Evolutionary conservation across 2,797 vertebrate genomes (phyloP).

Genomic region (Argyrosomus regius): DNA sequence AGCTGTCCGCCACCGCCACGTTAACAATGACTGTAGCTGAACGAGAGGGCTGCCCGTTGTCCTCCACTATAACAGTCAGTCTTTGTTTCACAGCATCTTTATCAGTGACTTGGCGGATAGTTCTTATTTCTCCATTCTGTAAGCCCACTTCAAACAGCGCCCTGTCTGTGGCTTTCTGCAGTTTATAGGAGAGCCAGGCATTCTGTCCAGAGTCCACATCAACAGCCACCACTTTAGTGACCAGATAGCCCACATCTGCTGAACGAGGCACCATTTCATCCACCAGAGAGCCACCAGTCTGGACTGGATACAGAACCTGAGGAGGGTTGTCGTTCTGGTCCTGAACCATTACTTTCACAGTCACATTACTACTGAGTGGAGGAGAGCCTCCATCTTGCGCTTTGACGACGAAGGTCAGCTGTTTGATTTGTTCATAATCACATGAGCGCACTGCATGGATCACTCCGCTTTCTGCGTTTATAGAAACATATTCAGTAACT

Average conservation of each 20-base stretch:
- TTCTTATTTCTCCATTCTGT: conserved; percentile 88
- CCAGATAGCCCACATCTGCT: conserved; percentile 88
- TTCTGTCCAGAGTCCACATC: conserved; percentile 88
- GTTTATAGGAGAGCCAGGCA: conserved; percentile 87
- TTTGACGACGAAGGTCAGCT: no score
- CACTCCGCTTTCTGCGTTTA: conserved; percentile 77
- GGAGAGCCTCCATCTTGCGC: conserved; percentile 76
- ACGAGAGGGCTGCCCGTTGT: conserved; percentile 79
- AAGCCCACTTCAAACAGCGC: conserved; percentile 86
- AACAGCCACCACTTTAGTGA: conserved; percentile 89
- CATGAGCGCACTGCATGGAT: conserved; percentile 76
- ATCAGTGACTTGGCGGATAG: conserved; percentile 82
- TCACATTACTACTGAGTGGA: no score
- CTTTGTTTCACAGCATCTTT: conserved; percentile 86
- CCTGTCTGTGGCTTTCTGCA: conserved; percentile 81
- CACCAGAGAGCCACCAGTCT: conserved; percentile 84
- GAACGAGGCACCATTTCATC: conserved; percentile 86
- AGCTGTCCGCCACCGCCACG: conserved; percentile 41
- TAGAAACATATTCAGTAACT: conserved; percentile 31
- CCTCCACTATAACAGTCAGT: conserved; percentile 82
- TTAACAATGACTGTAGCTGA: conserved; percentile 65
- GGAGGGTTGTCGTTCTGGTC: no score
- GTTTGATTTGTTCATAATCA: no score
- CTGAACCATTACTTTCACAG: rapidly evolving
- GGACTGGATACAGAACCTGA: conserved; percentile 78